Evolutionary conservation across 37 sponge, comb jelly and placozoan genomes (phyloP).

Genomic region (Agelas oroides): DNA sequence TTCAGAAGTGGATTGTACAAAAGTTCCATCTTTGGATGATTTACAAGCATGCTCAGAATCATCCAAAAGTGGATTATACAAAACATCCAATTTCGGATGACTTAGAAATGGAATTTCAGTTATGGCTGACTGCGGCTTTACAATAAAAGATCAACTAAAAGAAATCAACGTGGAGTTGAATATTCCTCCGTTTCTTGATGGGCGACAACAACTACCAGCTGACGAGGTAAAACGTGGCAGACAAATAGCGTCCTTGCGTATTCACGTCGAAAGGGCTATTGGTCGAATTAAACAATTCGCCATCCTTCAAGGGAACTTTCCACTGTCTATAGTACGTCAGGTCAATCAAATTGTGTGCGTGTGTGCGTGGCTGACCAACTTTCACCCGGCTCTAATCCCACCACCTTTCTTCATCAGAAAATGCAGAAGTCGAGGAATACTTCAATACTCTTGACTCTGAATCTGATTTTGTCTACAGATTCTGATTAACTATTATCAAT

Average conservation of each 20-base stretch:
- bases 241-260: slow-evolving; percentile 50
- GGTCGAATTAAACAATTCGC: slow-evolving; percentile 34
- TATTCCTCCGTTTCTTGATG: slow-evolving; percentile 52
- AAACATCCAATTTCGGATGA: neutral
- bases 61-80: slow-evolving; percentile 39
- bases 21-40: slow-evolving; percentile 2
- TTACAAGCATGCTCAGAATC: slow-evolving; percentile 33
- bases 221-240: slow-evolving; percentile 17
- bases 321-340: slow-evolving; percentile 28
- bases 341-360: slow-evolving; percentile 47
- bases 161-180: slow-evolving; percentile 29
- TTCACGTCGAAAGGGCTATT: slow-evolving; percentile 63
- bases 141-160: slow-evolving; percentile 40
- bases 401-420: neutral
- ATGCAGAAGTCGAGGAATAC: no score
- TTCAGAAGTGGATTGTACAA: slow-evolving; percentile 44
- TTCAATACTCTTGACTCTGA: no score
- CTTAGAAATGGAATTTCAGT: slow-evolving; percentile 27
- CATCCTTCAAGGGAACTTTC: slow-evolving; percentile 43
- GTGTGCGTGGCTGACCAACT: slow-evolving; percentile 57
- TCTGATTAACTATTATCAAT: no score
- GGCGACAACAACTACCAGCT: slow-evolving; percentile 9
- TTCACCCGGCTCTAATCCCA: slow-evolving; percentile 26
- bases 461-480: no score
- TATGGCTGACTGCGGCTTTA: slow-evolving; percentile 61